A percentile compares a stretch with the other conserved stretches of the same genome.
phyloP scores from a whole-genome alignment of 1,140 invertebrate genomes.

The Megathymus violae region DNA sequence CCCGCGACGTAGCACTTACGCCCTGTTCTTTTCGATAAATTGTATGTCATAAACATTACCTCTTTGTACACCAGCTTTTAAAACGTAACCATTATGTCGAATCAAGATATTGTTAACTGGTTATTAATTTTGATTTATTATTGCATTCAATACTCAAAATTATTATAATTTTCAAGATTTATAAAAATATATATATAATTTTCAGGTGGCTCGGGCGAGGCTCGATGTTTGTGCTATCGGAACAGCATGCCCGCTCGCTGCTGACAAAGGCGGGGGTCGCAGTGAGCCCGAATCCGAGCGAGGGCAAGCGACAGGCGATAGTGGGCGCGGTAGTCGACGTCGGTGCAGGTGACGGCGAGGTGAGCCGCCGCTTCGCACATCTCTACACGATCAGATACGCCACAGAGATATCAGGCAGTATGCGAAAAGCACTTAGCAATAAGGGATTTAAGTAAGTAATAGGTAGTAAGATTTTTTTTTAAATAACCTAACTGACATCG shows the following conservation, averaged over 20 bases:
- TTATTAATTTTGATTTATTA: background rate
- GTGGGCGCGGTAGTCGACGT: slow-evolving; percentile 90
- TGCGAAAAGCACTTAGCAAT: slow-evolving; percentile 89
- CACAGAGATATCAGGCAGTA: slow-evolving; percentile 94
- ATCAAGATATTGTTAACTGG: slow-evolving; percentile 3
- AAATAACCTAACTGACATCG: too few relatives aligned
- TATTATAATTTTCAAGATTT: too few relatives aligned
- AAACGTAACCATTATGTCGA: slow-evolving; percentile 24
- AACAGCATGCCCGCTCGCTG: slow-evolving; percentile 88
- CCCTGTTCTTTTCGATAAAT: slow-evolving; percentile 47
- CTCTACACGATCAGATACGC: slow-evolving; percentile 90
- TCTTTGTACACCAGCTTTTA: slow-evolving; percentile 29
- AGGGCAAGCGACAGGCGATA: slow-evolving; percentile 33
- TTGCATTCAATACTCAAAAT: background rate
- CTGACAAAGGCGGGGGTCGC: slow-evolving; percentile 69
- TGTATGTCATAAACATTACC: slow-evolving; percentile 38
- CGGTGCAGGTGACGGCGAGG: slow-evolving; percentile 96
- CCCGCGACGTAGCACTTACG: slow-evolving; percentile 41
- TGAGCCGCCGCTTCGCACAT: slow-evolving; percentile 88
- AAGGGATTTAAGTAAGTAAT: slow-evolving; percentile 90
- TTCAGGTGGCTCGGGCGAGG: slow-evolving; percentile 92
- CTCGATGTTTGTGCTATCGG: slow-evolving; percentile 96
- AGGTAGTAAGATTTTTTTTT: too few relatives aligned
- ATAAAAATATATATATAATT: too few relatives aligned
- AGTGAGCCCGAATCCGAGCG: slow-evolving; percentile 6